These are phyloP conservation scores for Drosophila gaucha DNA, from an alignment of 2,888 invertebrate species.

Conservation along the genomic window DNA sequence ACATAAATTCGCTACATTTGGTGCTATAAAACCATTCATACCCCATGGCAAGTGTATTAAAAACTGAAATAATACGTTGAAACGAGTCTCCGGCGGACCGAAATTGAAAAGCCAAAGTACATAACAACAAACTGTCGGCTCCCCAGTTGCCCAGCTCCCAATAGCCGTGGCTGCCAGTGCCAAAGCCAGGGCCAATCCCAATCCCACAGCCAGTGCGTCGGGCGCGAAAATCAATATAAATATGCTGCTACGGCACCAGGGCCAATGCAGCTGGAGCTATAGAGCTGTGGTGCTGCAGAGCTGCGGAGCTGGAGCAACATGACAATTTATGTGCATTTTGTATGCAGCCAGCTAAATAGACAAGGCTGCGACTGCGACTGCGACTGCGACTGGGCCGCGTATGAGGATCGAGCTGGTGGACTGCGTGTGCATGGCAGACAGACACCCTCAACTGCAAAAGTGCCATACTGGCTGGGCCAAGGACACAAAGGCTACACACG, in stretches of 20 bases:
- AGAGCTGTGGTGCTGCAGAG: slow-evolving; percentile 8
- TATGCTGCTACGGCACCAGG: slow-evolving; percentile 74
- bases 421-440: slow-evolving; percentile 6
- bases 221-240: slow-evolving; percentile 80
- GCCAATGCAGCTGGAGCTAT: slow-evolving; percentile 40
- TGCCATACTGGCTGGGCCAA: slow-evolving; percentile 65
- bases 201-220: slow-evolving; percentile 16
- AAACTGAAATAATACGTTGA: slow-evolving; percentile 54
- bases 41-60: background rate
- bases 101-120: slow-evolving; percentile 80
- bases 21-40: background rate
- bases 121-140: slow-evolving; percentile 75
- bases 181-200: slow-evolving; percentile 10
- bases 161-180: slow-evolving; percentile 3
- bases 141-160: slow-evolving; percentile 6
- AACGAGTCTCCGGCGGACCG: slow-evolving; percentile 59
- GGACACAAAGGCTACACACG: slow-evolving; percentile 54
- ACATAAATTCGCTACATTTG: background rate
- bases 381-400: slow-evolving; percentile 12
- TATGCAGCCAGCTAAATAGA: slow-evolving; percentile 80
- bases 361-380: slow-evolving; percentile 52
- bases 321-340: slow-evolving; percentile 80
- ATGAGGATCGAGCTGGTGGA: slow-evolving; percentile 2
- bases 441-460: slow-evolving; percentile 18
- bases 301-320: slow-evolving; percentile 60